phyloP scores from a whole-genome alignment of 1,140 invertebrate genomes.

The Drosophila kurseongensis region DNA sequence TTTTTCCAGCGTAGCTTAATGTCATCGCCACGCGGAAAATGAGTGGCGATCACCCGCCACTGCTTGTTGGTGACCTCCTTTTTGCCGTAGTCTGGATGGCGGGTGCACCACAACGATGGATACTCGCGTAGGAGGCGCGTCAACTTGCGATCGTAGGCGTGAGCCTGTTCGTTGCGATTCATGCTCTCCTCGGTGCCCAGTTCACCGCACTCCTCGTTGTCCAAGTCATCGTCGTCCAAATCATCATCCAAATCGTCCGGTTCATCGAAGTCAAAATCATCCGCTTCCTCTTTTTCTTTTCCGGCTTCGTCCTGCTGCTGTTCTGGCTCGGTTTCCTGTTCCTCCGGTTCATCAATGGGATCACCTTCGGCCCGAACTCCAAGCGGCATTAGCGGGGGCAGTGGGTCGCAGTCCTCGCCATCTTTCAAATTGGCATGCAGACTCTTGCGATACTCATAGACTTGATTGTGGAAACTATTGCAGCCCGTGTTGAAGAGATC shows the following conservation, averaged over 20 bases:
- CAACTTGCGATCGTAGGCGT: slow-evolving; percentile 76
- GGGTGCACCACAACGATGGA: slow-evolving; percentile 79
- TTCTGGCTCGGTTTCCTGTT: slow-evolving; percentile 19
- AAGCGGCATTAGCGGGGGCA: slow-evolving; percentile 67
- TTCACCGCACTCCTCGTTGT: slow-evolving; percentile 41
- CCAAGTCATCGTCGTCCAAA: slow-evolving; percentile 54
- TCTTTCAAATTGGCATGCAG: slow-evolving; percentile 76
- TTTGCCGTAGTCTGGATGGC: slow-evolving; percentile 77
- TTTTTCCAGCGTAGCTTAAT: slow-evolving; percentile 81
- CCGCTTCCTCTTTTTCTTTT: slow-evolving; percentile 37
- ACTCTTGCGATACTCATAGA: slow-evolving; percentile 80
- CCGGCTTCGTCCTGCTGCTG: slow-evolving; percentile 26
- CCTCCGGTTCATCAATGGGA: slow-evolving; percentile 66
- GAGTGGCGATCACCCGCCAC: slow-evolving; percentile 72
- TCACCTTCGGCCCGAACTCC: slow-evolving; percentile 65
- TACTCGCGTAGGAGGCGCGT: slow-evolving; percentile 70
- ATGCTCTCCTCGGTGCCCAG: slow-evolving; percentile 73
- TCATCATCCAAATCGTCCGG: slow-evolving; percentile 44
- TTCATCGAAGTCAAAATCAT: slow-evolving; percentile 39
- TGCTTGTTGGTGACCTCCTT: slow-evolving; percentile 75
- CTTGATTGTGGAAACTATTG: slow-evolving; percentile 79
- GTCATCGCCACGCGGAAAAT: slow-evolving; percentile 74
- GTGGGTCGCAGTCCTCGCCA: slow-evolving; percentile 58
- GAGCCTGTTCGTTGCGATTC: slow-evolving; percentile 76
- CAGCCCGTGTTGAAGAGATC: slow-evolving; percentile 75